A percentile compares a stretch with the other conserved stretches of the same genome.
These are phyloP conservation scores for Drosophila grimshawi DNA, from an alignment of 1,140 invertebrate species.

Conservation along the genomic window DNA sequence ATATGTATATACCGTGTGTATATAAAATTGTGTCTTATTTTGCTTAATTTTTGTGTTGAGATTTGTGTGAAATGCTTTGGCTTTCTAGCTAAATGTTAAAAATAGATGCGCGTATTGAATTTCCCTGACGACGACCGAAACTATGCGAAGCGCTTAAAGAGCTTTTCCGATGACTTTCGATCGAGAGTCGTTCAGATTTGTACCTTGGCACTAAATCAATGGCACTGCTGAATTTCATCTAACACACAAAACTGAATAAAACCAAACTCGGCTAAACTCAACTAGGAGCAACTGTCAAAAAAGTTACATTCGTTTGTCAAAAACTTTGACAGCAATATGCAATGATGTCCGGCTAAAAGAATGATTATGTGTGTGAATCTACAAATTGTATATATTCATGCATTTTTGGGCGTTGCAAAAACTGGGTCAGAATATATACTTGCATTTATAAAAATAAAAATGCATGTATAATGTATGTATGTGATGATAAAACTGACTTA, in stretches of 20 bases:
- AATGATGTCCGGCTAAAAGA: neutral
- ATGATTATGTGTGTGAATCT: slow-evolving; percentile 2
- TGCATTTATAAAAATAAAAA: neutral
- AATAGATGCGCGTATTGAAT: slow-evolving; percentile 55
- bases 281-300: slow-evolving; percentile 28
- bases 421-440: slow-evolving; percentile 13
- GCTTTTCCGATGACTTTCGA: slow-evolving; percentile 37
- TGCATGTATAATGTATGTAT: slow-evolving; percentile 1
- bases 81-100: slow-evolving; percentile 41
- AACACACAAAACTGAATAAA: neutral
- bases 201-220: slow-evolving; percentile 77
- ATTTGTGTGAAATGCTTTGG: slow-evolving; percentile 43
- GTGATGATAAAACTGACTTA: neutral
- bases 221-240: slow-evolving; percentile 19
- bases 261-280: slow-evolving; percentile 6
- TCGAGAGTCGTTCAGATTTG: slow-evolving; percentile 49
- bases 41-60: slow-evolving; percentile 29
- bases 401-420: slow-evolving; percentile 2
- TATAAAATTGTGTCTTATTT: slow-evolving; percentile 3
- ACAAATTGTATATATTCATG: slow-evolving; percentile 4
- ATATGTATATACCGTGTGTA: slow-evolving; percentile 1
- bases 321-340: slow-evolving; percentile 18
- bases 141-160: slow-evolving; percentile 8
- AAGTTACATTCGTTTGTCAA: slow-evolving; percentile 37
- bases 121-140: slow-evolving; percentile 32